Conservation (phyloP, 23 tunicate species). For the Aplidium turbinatum region DNA sequence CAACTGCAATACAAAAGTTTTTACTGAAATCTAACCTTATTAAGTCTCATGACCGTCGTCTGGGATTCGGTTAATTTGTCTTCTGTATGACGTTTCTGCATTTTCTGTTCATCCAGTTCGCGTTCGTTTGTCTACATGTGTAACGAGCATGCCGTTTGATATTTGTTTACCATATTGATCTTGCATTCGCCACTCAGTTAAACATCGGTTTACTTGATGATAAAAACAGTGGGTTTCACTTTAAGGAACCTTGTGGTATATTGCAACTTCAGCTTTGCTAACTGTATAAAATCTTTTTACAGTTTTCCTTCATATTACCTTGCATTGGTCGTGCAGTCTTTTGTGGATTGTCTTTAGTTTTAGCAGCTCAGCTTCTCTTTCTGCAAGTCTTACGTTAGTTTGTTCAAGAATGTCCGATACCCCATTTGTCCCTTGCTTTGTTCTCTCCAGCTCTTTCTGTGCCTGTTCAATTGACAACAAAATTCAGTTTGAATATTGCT, state of each 20-base stretch:
- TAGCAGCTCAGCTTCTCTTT: constrained; percentile 35
- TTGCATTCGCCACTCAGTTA: too few relatives aligned
- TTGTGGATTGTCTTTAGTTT: constrained; percentile 30
- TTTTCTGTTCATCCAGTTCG: constrained; percentile 3
- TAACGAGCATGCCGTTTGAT: too few relatives aligned
- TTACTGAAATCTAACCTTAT: constrained; percentile 9
- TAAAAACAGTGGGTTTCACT: too few relatives aligned
- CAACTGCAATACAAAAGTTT: too few relatives aligned
- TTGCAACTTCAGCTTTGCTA: too few relatives aligned
- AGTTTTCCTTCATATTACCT: too few relatives aligned
- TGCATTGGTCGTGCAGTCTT: constrained; percentile 31
- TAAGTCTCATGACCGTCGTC: constrained; percentile 4
- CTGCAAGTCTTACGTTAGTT: constrained; percentile 26
- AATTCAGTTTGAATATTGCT: too few relatives aligned
- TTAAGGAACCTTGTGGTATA: too few relatives aligned
- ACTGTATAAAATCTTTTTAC: too few relatives aligned
- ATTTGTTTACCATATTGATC: too few relatives aligned
- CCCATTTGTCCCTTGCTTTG: constrained; percentile 52
- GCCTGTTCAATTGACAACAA: too few relatives aligned
- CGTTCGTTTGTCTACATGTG: constrained; percentile 20
- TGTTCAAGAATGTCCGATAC: constrained; percentile 43
- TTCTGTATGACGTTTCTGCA: not conserved
- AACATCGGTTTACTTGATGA: too few relatives aligned
- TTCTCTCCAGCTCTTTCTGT: constrained; percentile 57
- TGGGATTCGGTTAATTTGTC: constrained; percentile 7